These are phyloP conservation scores for Drosophila koepferae DNA, from an alignment of 2,888 invertebrate genomes.

Conservation along the genomic window DNA sequence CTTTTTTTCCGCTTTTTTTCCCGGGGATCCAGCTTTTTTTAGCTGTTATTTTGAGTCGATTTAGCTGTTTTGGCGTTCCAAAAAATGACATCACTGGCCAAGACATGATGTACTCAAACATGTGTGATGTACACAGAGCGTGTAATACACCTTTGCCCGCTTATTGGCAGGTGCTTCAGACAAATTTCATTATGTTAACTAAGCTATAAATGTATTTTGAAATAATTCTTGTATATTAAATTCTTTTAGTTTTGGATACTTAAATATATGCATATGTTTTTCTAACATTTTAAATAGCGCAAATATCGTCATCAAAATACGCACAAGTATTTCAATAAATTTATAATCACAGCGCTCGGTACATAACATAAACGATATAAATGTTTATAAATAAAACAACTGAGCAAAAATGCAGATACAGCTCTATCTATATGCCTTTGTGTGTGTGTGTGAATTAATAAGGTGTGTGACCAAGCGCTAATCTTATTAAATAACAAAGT, in stretches of 20 bases:
- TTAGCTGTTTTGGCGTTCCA: no score
- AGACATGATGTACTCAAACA: conserved; percentile 39
- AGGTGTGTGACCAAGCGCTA: conserved; percentile 28
- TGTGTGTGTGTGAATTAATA: conserved; percentile 1
- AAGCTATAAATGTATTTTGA: background rate
- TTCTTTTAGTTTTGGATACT: background rate
- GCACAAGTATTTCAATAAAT: conserved; percentile 52
- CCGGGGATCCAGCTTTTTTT: no score
- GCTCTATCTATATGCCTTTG: background rate
- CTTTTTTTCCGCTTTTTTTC: no score
- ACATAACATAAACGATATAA: conserved; percentile 44
- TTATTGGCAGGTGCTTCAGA: conserved; percentile 6
- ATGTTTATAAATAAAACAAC: conserved; percentile 63
- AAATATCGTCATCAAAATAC: conserved; percentile 35
- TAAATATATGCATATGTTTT: background rate
- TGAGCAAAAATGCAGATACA: conserved; percentile 33
- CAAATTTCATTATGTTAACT: background rate
- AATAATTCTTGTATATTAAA: background rate
- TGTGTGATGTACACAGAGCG: background rate
- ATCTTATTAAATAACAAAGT: conserved; percentile 12
- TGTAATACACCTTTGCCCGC: background rate
- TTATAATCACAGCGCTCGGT: conserved; percentile 41
- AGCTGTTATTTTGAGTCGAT: no score
- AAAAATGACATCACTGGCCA: no score
- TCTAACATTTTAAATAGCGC: background rate